Evolutionary conservation across 2,888 invertebrate species (phyloP).

Genomic region (Unio pictorum): DNA sequence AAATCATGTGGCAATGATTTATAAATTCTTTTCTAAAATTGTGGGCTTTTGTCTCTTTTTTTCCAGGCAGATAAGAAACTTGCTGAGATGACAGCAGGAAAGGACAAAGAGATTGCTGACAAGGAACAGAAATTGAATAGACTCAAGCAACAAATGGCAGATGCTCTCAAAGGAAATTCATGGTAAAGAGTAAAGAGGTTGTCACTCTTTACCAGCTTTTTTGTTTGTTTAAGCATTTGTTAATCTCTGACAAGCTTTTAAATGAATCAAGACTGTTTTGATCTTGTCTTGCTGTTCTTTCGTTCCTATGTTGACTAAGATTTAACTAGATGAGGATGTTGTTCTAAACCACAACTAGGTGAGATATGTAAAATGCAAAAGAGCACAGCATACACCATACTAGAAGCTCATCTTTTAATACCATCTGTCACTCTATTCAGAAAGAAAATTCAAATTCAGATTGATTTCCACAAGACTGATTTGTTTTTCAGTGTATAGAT

Average conservation of each 20-base stretch:
- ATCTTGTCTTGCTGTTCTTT: no score
- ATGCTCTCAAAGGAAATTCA: conserved; percentile 69
- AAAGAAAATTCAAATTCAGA: no score
- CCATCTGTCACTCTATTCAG: no score
- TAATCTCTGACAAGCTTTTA: not conserved
- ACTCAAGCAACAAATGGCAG: conserved; percentile 70
- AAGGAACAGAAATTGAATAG: conserved; percentile 64
- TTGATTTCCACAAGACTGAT: no score
- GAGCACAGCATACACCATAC: no score
- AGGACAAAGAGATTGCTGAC: conserved; percentile 62
- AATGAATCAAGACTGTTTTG: not conserved
- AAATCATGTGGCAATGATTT: not conserved
- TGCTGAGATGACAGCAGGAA: conserved; percentile 42
- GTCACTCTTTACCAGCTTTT: not conserved
- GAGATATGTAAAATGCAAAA: no score
- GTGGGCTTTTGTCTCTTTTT: not conserved
- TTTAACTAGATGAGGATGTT: no score
- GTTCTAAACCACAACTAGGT: no score
- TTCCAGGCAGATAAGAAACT: conserved; percentile 57
- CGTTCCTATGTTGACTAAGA: no score
- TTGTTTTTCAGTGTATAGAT: no score
- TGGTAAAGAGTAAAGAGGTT: conserved; percentile 45
- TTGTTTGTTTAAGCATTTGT: not conserved
- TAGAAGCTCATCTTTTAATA: no score
- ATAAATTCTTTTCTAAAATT: not conserved